phyloP scores from a whole-genome alignment of 2,113 vertebrate species.

The Hirundichthys speculiger region DNA sequence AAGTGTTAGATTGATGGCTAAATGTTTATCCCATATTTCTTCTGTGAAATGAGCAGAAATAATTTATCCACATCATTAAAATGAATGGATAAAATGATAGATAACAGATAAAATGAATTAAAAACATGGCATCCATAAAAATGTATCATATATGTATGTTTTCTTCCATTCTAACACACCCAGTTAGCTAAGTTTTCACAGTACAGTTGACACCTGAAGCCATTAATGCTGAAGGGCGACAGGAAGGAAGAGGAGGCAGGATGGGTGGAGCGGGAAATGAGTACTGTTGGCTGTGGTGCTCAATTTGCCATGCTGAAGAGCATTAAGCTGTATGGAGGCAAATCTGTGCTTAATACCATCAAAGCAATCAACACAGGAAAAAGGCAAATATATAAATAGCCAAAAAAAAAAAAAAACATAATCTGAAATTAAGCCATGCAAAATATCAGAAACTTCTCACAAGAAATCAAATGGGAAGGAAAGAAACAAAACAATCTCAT shows the following conservation, averaged over 20 bases:
- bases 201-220: constrained; percentile 91
- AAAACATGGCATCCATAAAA: constrained; percentile 27
- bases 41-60: constrained; percentile 4
- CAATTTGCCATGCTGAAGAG: constrained; percentile 75
- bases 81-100: no score
- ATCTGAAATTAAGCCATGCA: constrained; percentile 72
- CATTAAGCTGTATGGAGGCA: constrained; percentile 73
- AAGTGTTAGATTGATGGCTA: constrained; percentile 35
- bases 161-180: constrained; percentile 12
- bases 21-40: constrained; percentile 34
- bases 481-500: constrained; percentile 44
- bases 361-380: constrained; percentile 71
- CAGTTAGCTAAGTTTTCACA: constrained; percentile 82
- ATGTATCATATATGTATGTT: constrained; percentile 15
- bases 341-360: constrained; percentile 75
- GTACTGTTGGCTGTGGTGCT: constrained; percentile 64
- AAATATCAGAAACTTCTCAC: constrained; percentile 61
- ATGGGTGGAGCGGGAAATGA: constrained; percentile 71
- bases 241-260: constrained; percentile 68
- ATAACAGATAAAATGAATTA: constrained; percentile 15
- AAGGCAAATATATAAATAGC: constrained; percentile 65
- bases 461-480: constrained; percentile 46
- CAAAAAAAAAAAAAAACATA: constrained; percentile 32
- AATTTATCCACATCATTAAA: constrained; percentile 34
- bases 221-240: constrained; percentile 39